Percentiles rank a stretch among this genome's conserved stretches.
phyloP scores from a whole-genome alignment of 2,797 vertebrate genomes.

The Tangara arthus region DNA sequence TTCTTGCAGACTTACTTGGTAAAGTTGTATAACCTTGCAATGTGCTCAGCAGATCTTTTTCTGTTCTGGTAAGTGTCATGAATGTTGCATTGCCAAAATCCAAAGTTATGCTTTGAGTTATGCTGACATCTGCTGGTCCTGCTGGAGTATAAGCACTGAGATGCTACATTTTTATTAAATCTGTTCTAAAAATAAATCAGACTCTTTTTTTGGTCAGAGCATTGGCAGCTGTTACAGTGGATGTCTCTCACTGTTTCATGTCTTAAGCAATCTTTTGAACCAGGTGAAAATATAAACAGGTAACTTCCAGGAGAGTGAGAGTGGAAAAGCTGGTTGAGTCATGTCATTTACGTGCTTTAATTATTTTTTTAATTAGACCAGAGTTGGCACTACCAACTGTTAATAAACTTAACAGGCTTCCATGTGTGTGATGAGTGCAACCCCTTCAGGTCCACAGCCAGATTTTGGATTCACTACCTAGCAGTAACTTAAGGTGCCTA shows the following conservation, averaged over 20 bases:
- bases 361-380: neutral
- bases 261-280: neutral
- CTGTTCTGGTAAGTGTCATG: neutral
- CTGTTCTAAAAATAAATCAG: neutral
- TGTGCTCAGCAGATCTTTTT: neutral
- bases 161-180: neutral
- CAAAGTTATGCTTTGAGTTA: neutral
- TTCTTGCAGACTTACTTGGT: neutral
- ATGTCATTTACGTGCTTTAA: rapidly evolving
- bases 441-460: neutral
- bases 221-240: neutral
- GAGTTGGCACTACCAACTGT: neutral
- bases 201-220: neutral
- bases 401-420: neutral
- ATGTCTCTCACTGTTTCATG: neutral
- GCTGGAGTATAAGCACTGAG: neutral
- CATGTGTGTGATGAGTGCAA: neutral
- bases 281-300: neutral
- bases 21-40: neutral
- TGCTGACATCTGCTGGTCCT: constrained; percentile 69
- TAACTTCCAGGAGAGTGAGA: neutral
- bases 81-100: neutral
- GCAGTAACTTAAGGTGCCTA: neutral
- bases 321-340: neutral
- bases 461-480: neutral